Conservation (phyloP, 2,888 invertebrate genomes). For the Prosapia bicincta region DNA sequence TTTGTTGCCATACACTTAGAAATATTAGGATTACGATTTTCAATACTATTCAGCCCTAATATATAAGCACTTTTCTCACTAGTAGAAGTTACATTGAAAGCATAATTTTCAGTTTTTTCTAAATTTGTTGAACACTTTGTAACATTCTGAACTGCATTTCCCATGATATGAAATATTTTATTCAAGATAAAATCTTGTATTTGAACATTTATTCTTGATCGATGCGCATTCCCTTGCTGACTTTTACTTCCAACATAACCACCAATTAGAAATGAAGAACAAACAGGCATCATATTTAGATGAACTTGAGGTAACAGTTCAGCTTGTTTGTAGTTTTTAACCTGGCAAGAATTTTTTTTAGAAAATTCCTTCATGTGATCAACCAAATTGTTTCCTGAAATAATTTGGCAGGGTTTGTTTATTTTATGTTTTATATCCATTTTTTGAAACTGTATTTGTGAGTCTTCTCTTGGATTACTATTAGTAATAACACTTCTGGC, state of each 20-base stretch:
- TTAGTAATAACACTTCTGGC: neutral
- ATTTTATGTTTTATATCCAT: neutral
- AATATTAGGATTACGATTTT: neutral
- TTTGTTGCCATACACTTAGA: neutral
- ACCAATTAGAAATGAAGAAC: slow-evolving; percentile 30
- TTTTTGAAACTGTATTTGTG: neutral
- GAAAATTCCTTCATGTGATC: neutral
- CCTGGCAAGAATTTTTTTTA: neutral
- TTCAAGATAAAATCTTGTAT: neutral
- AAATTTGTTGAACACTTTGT: neutral
- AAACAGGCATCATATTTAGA: neutral
- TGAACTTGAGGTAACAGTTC: neutral
- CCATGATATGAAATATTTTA: slow-evolving; percentile 16
- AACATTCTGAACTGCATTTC: neutral
- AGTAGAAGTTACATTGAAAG: neutral
- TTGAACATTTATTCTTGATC: neutral
- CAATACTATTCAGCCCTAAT: neutral
- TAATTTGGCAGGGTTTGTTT: neutral
- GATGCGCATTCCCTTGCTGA: slow-evolving; percentile 17
- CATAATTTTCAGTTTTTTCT: neutral
- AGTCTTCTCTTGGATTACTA: neutral
- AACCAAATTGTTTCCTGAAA: neutral
- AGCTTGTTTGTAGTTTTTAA: neutral
- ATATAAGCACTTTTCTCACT: no score
- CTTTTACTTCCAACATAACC: slow-evolving; percentile 35